A percentile compares a stretch with the other conserved stretches of the same genome.
Evolutionary conservation across 2,888 invertebrate species (phyloP).

Genomic region (Hirudinaria manillensis): DNA sequence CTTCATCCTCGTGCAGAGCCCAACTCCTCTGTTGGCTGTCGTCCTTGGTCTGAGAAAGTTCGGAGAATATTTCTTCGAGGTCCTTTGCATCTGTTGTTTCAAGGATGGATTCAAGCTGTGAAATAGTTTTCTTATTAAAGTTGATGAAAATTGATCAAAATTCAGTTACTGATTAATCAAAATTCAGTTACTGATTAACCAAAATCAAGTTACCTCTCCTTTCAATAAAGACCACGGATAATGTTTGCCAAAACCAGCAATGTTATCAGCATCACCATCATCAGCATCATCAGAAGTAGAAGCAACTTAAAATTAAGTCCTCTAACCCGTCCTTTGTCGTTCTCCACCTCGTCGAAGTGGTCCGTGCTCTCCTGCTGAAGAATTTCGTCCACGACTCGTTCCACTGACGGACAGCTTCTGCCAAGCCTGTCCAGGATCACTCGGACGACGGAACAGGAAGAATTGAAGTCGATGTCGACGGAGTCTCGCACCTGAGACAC

Average conservation of each 20-base stretch:
- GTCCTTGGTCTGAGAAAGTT: slow-evolving; percentile 80
- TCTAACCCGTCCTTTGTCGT: background rate
- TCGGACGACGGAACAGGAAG: slow-evolving; percentile 3
- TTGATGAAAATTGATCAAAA: too few species aligned
- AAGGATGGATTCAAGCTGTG: slow-evolving; percentile 9
- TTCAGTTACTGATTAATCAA: too few species aligned
- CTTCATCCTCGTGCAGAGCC: slow-evolving; percentile 89
- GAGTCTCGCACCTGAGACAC: slow-evolving; percentile 20
- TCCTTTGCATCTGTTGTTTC: slow-evolving; percentile 60
- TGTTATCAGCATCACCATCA: too few species aligned
- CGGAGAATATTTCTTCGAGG: slow-evolving; percentile 74
- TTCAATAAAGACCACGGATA: too few species aligned
- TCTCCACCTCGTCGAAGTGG: background rate
- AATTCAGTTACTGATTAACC: too few species aligned
- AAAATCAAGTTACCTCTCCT: too few species aligned
- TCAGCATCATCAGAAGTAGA: too few species aligned
- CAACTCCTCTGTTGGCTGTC: slow-evolving; percentile 91
- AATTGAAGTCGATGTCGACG: slow-evolving; percentile 2
- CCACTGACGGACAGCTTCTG: background rate
- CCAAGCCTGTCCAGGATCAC: slow-evolving; percentile 4
- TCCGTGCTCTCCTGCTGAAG: slow-evolving; percentile 12
- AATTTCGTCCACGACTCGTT: background rate
- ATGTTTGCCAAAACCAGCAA: too few species aligned
- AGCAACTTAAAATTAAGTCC: too few species aligned
- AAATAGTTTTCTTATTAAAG: background rate